phyloP scores from a whole-genome alignment of 2,888 invertebrate genomes.

The Lottia gigantea region DNA sequence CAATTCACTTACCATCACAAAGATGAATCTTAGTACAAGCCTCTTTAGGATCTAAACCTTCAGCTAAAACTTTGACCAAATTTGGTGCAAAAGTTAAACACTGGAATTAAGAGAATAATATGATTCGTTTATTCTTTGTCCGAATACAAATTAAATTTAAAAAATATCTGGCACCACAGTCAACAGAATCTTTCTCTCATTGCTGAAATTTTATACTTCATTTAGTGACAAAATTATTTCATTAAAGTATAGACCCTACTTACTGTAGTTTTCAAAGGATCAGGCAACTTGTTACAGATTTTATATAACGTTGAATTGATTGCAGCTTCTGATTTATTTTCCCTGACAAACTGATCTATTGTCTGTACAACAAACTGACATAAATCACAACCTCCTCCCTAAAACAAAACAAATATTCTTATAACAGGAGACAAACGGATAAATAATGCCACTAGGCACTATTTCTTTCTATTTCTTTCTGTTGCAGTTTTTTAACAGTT shows the following conservation, averaged over 20 bases:
- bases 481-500: too few species aligned
- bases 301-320: conserved; percentile 35
- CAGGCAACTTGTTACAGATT: conserved; percentile 36
- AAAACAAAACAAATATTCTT: background rate
- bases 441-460: too few species aligned
- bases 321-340: conserved; percentile 33
- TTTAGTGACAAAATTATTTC: too few species aligned
- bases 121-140: background rate
- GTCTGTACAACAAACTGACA: conserved; percentile 37
- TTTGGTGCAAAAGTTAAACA: conserved; percentile 26
- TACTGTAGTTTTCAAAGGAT: conserved; percentile 32
- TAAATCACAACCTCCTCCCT: conserved; percentile 35
- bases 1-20: conserved; percentile 11
- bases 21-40: conserved; percentile 24
- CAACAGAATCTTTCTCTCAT: too few species aligned
- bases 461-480: too few species aligned
- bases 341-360: conserved; percentile 32
- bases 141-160: too few species aligned
- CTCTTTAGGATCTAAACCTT: conserved; percentile 26
- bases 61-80: conserved; percentile 18
- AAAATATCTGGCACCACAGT: too few species aligned
- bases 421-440: too few species aligned
- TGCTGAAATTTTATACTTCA: too few species aligned
- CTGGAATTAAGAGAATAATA: conserved; percentile 17
- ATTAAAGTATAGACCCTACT: conserved; percentile 7